These are phyloP conservation scores for Python bivittatus DNA, from an alignment of 2,113 vertebrate species.

Conservation along the genomic window DNA sequence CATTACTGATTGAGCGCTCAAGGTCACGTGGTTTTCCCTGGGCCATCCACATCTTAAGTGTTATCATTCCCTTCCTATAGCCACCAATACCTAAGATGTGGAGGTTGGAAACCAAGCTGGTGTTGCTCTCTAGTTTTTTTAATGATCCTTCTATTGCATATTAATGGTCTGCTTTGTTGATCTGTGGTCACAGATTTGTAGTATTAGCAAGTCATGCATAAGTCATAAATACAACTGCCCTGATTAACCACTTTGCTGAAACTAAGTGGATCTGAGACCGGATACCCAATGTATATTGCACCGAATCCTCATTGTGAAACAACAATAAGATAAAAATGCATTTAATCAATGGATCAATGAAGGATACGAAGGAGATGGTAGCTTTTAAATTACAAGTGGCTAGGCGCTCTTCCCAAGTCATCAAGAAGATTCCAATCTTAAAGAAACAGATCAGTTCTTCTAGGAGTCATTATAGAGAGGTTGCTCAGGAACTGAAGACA, in stretches of 20 bases:
- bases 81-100: neutral
- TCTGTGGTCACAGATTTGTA: neutral
- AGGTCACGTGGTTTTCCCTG: neutral
- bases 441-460: neutral
- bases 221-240: neutral
- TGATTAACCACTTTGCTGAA: neutral
- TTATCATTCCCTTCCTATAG: neutral
- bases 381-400: neutral
- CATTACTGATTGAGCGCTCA: neutral
- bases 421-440: neutral
- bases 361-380: neutral
- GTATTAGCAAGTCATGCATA: neutral
- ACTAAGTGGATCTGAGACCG: neutral
- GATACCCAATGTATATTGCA: neutral
- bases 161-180: neutral
- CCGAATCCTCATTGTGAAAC: neutral
- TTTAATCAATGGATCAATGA: no score
- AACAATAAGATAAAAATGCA: neutral
- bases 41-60: neutral
- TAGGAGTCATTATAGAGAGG: neutral
- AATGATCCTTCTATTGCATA: neutral
- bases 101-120: neutral
- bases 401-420: neutral
- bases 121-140: neutral
- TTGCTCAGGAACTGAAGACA: neutral